Conservation (phyloP, 2,797 vertebrate genomes). For the Rhinichthys osculus region DNA sequence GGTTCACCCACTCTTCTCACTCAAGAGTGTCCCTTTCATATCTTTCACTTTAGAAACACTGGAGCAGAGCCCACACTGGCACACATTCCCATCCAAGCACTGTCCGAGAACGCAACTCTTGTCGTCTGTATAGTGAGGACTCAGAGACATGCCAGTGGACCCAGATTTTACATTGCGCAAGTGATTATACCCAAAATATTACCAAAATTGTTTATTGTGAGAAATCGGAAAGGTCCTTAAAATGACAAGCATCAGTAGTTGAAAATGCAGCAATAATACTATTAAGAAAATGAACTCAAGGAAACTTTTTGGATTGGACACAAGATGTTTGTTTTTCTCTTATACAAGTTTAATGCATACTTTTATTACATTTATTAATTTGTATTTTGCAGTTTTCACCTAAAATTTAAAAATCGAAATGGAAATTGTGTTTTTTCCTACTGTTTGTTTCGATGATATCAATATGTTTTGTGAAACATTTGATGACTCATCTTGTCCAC, state of each 20-base stretch:
- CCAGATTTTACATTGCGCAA: not conserved
- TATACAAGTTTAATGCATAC: not conserved
- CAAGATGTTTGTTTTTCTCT: not conserved
- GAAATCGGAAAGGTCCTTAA: not conserved
- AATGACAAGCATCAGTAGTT: not conserved
- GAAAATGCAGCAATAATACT: not conserved
- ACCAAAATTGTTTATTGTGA: not conserved
- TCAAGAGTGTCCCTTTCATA: constrained; percentile 42
- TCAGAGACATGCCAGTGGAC: not conserved
- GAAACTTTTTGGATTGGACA: not conserved
- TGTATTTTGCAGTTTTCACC: not conserved
- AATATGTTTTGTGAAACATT: not conserved
- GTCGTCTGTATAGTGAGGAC: not conserved
- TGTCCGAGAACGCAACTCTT: not conserved
- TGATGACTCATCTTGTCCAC: not conserved
- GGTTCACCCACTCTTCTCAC: constrained; percentile 59
- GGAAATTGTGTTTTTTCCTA: not conserved
- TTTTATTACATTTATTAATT: not conserved
- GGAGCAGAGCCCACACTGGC: constrained; percentile 51
- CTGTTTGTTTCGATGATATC: not conserved
- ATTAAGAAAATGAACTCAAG: not conserved
- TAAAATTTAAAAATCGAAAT: not conserved
- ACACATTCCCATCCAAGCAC: constrained; percentile 22
- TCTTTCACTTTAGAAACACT: constrained; percentile 30
- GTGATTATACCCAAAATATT: not conserved